Base-by-base conservation (phyloP, 2,113 vertebrate genomes). In the Xenus cinereus region DNA sequence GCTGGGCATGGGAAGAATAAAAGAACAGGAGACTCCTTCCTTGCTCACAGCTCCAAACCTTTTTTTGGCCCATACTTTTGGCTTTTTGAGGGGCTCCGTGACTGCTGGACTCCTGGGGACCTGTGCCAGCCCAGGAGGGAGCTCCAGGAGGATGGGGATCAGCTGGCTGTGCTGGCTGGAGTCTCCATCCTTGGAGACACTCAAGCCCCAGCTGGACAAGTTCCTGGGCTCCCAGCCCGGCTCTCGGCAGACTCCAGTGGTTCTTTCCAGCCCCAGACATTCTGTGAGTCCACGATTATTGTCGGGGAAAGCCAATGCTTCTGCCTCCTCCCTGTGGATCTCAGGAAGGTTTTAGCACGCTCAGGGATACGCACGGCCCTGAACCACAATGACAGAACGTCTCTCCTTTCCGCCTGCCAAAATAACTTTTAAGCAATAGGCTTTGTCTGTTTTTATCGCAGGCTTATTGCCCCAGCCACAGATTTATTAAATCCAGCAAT, bases 401-500 rank as follows among this genome's bases (percentile, higher is more conserved):
- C 87, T 69, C 80, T 59, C 68, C 73, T 63, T 54, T 18, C 73
- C 77, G 39, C 66, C 57, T 93, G 84, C 81, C 57, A 93, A 45
- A 75, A 60, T 12, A 71, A 51, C 92, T 84, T 39, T 11, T 39
- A 26, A 21, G 84, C 77, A 87, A 57, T 51, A 71, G 54, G 37
- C 90, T 96, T 79, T 89, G 83, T 82, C 66, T 79, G 81, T n/a
- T 26, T 87, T 94, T 94, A 94, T 82, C 71, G 0, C 89, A 41
- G 77, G 46, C 33, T 91, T 46, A 68, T 69, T 90, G 77, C 89
- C 90, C 87, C 77, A 64, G 90, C 41, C 50, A 46, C 41, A 94
- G 90, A 59, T 84, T 93, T 95, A 85, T 95, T 93, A 93, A 95
- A 96, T 82, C 74, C 90, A 79, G 92, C 92, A 75, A 6, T 75